Conservation (phyloP, 2,113 vertebrate species). For the Pterocles burchelli region DNA sequence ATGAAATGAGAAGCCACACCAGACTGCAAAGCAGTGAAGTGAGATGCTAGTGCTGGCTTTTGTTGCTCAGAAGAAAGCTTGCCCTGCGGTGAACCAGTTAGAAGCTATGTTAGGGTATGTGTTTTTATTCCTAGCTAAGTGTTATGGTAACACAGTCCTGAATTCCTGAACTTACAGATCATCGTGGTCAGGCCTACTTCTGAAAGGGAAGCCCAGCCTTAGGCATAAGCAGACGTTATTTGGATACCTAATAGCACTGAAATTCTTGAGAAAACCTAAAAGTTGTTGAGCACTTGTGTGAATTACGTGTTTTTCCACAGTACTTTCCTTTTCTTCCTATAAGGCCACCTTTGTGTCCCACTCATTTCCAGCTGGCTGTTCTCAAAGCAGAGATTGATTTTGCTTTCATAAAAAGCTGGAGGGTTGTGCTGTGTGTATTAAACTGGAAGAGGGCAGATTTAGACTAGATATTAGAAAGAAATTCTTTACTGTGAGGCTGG, state of each 20-base stretch:
- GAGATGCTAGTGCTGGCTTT: background rate
- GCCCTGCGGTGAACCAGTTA: background rate
- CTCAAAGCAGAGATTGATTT: background rate
- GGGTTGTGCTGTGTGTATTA: background rate
- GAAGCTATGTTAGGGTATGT: background rate
- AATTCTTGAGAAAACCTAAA: background rate
- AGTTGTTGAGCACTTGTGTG: background rate
- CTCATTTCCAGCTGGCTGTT: background rate
- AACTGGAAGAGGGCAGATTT: background rate
- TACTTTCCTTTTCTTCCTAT: background rate
- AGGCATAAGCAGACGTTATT: background rate
- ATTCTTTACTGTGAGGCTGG: too few species aligned
- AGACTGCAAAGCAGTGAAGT: background rate
- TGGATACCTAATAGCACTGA: background rate
- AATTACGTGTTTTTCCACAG: background rate
- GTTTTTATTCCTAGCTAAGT: background rate
- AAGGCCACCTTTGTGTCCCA: background rate
- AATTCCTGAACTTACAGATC: background rate
- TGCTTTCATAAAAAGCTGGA: background rate
- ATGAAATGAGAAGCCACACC: background rate
- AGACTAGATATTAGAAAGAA: too few species aligned
- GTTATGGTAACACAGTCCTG: background rate
- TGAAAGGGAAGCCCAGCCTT: background rate
- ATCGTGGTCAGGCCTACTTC: background rate
- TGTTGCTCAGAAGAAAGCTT: background rate